Conservation (phyloP, 2,888 invertebrate species). For the Temnothorax ravouxi region DNA sequence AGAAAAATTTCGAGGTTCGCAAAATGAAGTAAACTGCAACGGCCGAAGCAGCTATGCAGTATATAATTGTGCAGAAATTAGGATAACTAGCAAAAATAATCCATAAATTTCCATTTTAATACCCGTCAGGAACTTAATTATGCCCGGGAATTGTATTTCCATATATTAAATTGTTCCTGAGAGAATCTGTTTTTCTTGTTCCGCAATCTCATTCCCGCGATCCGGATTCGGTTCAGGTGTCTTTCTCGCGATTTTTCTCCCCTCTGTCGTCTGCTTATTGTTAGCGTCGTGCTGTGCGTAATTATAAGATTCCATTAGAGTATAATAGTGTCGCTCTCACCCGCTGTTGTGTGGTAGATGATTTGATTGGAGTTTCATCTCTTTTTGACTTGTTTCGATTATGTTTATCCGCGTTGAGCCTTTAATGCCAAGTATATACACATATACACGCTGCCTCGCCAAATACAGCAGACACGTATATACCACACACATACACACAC, state of each 20-base stretch:
- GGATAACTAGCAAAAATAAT: not conserved
- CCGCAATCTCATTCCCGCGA: not conserved
- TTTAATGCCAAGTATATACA: constrained; percentile 41
- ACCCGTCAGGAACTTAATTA: not conserved
- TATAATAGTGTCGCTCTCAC: constrained; percentile 77
- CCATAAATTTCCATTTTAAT: constrained; percentile 7
- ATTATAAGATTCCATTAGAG: constrained; percentile 67
- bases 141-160: not conserved
- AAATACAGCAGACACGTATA: constrained; percentile 39
- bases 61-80: constrained; percentile 4
- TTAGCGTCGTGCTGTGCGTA: constrained; percentile 75
- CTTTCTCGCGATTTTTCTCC: constrained; percentile 16
- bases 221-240: not conserved
- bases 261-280: not conserved
- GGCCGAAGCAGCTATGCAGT: not conserved
- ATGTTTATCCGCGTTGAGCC: constrained; percentile 58
- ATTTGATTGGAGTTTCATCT: constrained; percentile 75
- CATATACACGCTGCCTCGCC: constrained; percentile 41
- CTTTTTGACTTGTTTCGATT: constrained; percentile 58
- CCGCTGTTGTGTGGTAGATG: constrained; percentile 81
- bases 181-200: constrained; percentile 7
- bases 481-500: not conserved
- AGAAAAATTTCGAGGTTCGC: not conserved
- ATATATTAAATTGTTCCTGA: not conserved
- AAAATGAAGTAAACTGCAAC: not conserved